A percentile compares a stretch with the other conserved stretches of the same genome.
These are phyloP conservation scores for Lamellibrachia luymesi DNA, from an alignment of 1,140 invertebrate species.

Conservation along the genomic window DNA sequence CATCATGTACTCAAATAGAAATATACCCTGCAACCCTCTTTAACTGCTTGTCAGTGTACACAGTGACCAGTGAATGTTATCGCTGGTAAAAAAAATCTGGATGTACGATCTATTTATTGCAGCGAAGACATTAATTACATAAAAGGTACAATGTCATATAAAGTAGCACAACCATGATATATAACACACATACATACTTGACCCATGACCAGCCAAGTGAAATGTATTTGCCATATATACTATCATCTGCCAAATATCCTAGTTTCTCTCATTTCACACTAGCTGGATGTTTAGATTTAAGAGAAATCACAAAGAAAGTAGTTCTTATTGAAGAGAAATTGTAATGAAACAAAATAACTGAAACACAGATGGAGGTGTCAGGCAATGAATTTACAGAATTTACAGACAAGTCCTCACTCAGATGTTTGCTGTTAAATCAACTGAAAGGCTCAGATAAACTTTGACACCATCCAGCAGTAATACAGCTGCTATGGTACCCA, in stretches of 20 bases:
- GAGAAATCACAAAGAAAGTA: background rate
- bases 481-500: background rate
- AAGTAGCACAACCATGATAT: background rate
- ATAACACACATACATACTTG: background rate
- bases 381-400: too few relatives aligned
- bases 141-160: background rate
- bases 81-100: background rate
- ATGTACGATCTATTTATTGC: background rate
- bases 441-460: background rate
- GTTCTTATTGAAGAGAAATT: background rate
- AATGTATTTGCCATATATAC: background rate
- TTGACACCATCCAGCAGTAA: background rate
- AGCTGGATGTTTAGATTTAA: background rate
- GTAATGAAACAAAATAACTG: background rate
- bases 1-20: background rate
- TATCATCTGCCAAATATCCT: background rate
- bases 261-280: background rate
- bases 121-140: background rate
- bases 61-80: background rate
- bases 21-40: background rate
- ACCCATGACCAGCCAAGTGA: background rate
- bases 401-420: too few relatives aligned
- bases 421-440: background rate
- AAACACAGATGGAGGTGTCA: background rate
- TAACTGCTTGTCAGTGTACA: background rate